Base-by-base conservation (phyloP, 2,797 vertebrate species). In the Molossus molossus region DNA sequence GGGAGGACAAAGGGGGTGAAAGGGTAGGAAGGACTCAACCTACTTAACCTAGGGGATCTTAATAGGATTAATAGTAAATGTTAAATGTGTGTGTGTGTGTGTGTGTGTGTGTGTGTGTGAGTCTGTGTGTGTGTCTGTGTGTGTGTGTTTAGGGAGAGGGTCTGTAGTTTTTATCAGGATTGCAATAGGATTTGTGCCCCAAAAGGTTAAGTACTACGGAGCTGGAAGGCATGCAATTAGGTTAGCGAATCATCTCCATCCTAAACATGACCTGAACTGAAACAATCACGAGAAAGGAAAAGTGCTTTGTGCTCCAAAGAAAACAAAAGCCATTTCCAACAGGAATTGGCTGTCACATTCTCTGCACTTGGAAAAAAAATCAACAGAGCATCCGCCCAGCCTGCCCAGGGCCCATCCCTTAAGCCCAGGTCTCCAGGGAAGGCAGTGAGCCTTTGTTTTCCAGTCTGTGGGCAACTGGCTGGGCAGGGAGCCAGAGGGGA, bases 291-390 rank as follows among this genome's bases (percentile, higher is more conserved):
- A 97, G 97, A 97, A 96, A 97, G 96, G 96, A 97, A 97, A 96
- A 97, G 97, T 97, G 96, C 82, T 93, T 95, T 9, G 12, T 29
- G 92, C 27, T 89, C 97, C 98, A 98, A 98, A 96, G 96, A 97
- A 98, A 98, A 97, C 95, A 97, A 96, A 87, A 95, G 84, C 77
- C 82, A 96, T 90, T 98, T 97, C 96, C 97, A 98, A 97, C 96
- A 97, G 96, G 96, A 97, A 96, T 97, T 97, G 94, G 97, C 94
- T 97, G 96, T 97, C 95, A 98, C 94, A 97, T 97, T 97, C 97
- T 97, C 96, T 95, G 77, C 72, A 72, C 94, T 97, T 79, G 92
- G 95, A 96, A 96, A 96, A 96, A 97, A 97, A 96, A 93, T 94
- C 91, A 92, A 88, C 97, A 93, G 81, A 96, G 95, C 84, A 95